A percentile compares a stretch with the other conserved stretches of the same genome.
phyloP scores from a whole-genome alignment of 2,113 vertebrate genomes.

The Phyllopteryx taeniolatus region DNA sequence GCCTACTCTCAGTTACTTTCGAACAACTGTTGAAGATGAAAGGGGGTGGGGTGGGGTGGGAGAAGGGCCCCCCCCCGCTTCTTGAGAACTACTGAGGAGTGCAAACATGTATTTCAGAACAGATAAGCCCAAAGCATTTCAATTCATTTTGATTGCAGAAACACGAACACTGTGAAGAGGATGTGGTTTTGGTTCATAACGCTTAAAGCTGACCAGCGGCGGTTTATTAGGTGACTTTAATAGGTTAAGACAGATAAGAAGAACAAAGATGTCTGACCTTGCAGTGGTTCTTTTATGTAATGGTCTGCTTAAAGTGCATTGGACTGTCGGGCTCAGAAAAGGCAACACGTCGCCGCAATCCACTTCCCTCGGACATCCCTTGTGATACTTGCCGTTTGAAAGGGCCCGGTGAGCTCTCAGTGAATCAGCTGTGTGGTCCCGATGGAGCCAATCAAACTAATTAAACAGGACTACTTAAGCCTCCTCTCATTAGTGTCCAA shows the following conservation, averaged over 20 bases:
- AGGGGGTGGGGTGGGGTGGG: too few species aligned
- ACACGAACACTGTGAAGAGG: slow-evolving; percentile 22
- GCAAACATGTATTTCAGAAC: slow-evolving; percentile 24
- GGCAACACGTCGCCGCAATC: slow-evolving; percentile 61
- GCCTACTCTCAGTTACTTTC: slow-evolving; percentile 21
- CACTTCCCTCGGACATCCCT: slow-evolving; percentile 59
- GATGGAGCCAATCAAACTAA: slow-evolving; percentile 66
- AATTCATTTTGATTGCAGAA: slow-evolving; percentile 30
- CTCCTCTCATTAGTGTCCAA: slow-evolving; percentile 82
- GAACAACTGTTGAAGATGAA: slow-evolving; percentile 24
- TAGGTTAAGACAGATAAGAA: slow-evolving; percentile 56
- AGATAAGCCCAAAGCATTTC: slow-evolving; percentile 28
- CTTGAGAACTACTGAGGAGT: slow-evolving; percentile 2
- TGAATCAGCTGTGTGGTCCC: slow-evolving; percentile 63
- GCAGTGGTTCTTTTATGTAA: slow-evolving; percentile 71
- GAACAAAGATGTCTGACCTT: slow-evolving; percentile 68
- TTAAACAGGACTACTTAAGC: slow-evolving; percentile 74
- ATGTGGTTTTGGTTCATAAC: slow-evolving; percentile 35
- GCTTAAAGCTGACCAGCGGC: slow-evolving; percentile 34
- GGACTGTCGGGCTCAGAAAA: slow-evolving; percentile 64
- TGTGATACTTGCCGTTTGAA: slow-evolving; percentile 53
- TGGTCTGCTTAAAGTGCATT: slow-evolving; percentile 67
- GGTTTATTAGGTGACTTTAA: slow-evolving; percentile 55
- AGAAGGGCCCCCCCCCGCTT: background rate
- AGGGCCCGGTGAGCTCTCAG: slow-evolving; percentile 54